Evolutionary conservation across 2,888 invertebrate genomes (phyloP).

Genomic region (Patella depressa): DNA sequence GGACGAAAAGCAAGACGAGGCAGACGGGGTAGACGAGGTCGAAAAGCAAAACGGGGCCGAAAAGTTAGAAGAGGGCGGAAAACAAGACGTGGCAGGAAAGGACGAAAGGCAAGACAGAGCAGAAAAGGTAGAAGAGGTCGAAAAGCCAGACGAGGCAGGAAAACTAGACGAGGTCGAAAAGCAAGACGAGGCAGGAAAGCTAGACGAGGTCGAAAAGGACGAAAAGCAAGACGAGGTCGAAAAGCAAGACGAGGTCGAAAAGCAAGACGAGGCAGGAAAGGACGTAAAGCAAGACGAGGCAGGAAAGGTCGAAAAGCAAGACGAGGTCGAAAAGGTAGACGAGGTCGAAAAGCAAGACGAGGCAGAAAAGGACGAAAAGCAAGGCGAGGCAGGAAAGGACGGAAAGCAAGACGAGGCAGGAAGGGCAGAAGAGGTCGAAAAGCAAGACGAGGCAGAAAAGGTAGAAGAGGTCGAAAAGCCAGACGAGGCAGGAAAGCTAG

Average conservation of each 20-base stretch:
- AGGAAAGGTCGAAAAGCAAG: neutral
- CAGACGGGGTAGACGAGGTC: too few species aligned
- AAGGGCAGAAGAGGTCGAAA: neutral
- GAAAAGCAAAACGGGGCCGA: too few species aligned
- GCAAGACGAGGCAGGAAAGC: neutral
- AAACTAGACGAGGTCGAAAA: neutral
- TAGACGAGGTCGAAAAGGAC: too few species aligned
- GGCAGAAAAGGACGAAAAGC: too few species aligned
- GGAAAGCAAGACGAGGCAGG: too few species aligned
- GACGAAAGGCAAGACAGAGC: neutral
- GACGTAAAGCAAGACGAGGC: neutral
- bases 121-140: neutral
- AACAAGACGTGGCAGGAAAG: neutral
- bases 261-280: neutral
- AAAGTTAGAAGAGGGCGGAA: neutral
- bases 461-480: neutral
- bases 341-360: too few species aligned
- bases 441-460: neutral
- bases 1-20: too few species aligned
- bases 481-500: neutral
- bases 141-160: neutral
- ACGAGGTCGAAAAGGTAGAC: neutral
- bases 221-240: too few species aligned
- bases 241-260: too few species aligned
- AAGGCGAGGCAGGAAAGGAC: too few species aligned